Evolutionary conservation across 2,113 vertebrate genomes (phyloP).

Genomic region (Sciurus niger): DNA sequence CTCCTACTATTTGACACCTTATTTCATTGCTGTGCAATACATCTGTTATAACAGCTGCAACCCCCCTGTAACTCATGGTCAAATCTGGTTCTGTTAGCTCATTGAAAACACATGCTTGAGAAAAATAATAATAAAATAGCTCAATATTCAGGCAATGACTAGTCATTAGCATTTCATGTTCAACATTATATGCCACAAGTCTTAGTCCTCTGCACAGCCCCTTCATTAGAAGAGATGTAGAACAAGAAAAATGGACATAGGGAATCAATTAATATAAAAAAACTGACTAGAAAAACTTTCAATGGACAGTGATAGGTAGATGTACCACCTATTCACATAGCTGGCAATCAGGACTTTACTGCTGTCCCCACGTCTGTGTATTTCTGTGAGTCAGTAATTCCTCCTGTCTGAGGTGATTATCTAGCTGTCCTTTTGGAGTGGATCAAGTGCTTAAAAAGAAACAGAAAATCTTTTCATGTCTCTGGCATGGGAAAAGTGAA

Average conservation of each 20-base stretch:
- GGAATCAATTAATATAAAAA: constrained; percentile 32
- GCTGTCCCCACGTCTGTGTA: not conserved
- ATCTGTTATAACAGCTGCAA: not conserved
- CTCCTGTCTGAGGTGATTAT: not conserved
- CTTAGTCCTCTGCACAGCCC: not conserved
- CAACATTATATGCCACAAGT: not conserved
- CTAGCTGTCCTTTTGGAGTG: constrained; percentile 18
- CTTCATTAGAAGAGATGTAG: not conserved
- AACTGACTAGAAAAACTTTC: not conserved
- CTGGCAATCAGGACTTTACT: not conserved
- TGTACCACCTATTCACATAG: not conserved
- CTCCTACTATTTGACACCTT: not conserved
- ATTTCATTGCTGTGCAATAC: not conserved
- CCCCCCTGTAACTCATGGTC: not conserved
- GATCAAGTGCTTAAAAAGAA: constrained; percentile 51
- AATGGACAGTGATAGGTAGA: not conserved
- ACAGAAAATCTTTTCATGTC: constrained; percentile 60
- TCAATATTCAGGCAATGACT: not conserved
- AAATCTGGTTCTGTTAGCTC: not conserved
- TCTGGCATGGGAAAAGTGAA: constrained; percentile 60
- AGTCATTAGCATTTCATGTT: not conserved
- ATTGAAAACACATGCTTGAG: constrained; percentile 1
- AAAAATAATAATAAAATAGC: not conserved
- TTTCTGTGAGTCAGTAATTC: constrained; percentile 40
- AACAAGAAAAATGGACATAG: not conserved